phyloP scores from a whole-genome alignment of 1,140 invertebrate species.

The Drosophila eugracilis region DNA sequence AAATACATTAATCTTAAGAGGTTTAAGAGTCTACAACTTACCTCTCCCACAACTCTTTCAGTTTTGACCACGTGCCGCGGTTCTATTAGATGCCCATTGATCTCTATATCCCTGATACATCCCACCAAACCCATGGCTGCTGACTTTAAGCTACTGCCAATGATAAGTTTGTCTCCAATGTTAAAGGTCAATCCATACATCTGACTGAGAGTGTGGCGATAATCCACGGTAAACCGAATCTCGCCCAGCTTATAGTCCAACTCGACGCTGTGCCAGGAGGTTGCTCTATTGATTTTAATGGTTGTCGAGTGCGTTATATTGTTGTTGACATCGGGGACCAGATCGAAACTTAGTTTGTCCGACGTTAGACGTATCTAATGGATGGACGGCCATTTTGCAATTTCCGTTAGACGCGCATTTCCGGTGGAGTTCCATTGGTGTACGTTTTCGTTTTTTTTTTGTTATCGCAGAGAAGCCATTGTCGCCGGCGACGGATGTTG shows the following conservation, averaged over 20 bases:
- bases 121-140: constrained; percentile 92
- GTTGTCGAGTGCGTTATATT: constrained; percentile 91
- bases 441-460: constrained; percentile 7
- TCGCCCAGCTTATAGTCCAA: constrained; percentile 91
- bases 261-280: constrained; percentile 91
- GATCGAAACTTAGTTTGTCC: constrained; percentile 92
- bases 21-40: background rate
- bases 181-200: constrained; percentile 88
- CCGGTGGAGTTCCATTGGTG: constrained; percentile 47
- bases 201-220: constrained; percentile 89
- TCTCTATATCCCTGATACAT: constrained; percentile 94
- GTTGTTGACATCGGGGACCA: constrained; percentile 89
- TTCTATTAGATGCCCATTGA: constrained; percentile 91
- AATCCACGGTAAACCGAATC: constrained; percentile 90
- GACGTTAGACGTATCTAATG: constrained; percentile 90
- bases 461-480: constrained; percentile 32
- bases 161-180: constrained; percentile 88
- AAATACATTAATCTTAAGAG: background rate
- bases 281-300: constrained; percentile 91
- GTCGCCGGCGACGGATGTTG: constrained; percentile 63
- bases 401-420: constrained; percentile 80
- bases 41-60: constrained; percentile 91
- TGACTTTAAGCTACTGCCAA: constrained; percentile 90
- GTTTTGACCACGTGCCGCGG: constrained; percentile 91
- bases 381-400: constrained; percentile 72